These are phyloP conservation scores for Glareola pratincola DNA, from an alignment of 2,113 vertebrate species.

Conservation along the genomic window DNA sequence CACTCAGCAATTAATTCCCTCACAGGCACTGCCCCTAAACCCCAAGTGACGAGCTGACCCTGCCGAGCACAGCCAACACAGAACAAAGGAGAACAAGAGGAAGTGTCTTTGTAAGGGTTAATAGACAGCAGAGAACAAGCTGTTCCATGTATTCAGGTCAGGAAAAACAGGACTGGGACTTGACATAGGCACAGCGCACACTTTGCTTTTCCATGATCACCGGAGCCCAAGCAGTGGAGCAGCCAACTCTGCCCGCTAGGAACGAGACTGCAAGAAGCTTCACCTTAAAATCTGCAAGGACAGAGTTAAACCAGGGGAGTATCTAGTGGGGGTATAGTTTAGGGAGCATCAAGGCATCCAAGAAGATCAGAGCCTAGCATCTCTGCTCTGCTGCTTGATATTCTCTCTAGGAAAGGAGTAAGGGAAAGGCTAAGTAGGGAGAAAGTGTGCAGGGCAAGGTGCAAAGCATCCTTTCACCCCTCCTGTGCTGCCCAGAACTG, in stretches of 20 bases:
- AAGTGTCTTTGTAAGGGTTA: conserved; percentile 12
- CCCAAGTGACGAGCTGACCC: not conserved
- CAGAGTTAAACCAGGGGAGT: not conserved
- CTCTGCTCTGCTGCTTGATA: not conserved
- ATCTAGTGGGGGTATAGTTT: not conserved
- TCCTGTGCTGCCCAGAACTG: not conserved
- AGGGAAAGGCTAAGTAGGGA: not conserved
- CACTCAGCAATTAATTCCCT: conserved; percentile 38
- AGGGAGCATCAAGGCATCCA: not conserved
- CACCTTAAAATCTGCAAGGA: not conserved
- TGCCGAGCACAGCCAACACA: not conserved
- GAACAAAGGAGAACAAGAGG: not conserved
- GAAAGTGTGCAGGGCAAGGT: not conserved
- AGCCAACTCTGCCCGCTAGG: not conserved
- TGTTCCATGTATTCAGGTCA: conserved; percentile 22
- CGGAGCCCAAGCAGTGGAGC: not conserved
- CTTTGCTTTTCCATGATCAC: not conserved
- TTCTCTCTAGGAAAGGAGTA: not conserved
- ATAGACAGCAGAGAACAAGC: conserved; percentile 30
- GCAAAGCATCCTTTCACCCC: not conserved
- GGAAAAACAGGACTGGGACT: conserved; percentile 19
- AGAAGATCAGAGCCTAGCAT: not conserved
- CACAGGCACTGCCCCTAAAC: not conserved
- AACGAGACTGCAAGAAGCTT: not conserved
- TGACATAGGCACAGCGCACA: not conserved